Evolutionary conservation across 2,888 invertebrate genomes (phyloP), one percentile per base, ranked within the genome.

Genomic region (Drosophila percnosoma): DNA sequence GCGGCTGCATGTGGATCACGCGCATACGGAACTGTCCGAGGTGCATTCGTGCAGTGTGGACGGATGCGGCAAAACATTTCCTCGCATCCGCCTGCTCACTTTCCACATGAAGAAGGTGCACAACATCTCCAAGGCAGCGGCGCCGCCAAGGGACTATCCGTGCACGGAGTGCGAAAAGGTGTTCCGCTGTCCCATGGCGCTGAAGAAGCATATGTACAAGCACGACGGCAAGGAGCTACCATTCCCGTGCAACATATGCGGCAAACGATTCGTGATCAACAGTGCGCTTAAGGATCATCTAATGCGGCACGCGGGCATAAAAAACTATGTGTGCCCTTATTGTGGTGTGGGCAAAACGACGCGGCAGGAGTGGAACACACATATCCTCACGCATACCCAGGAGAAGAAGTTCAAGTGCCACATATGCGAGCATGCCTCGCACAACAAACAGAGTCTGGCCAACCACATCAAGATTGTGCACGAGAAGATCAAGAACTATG

Each of bases 271-370:
- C 59, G 92, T 92, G 21, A 92, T 92, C 7, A 92, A 91, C 40
- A 91, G 92, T 29, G 92, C 92, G 0, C 79, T 93, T 2, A 92
- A 92, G 64, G 93, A 92, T 65, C 93, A 92, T 73, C 73, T 92
- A 27, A 92, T 92, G 89, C 86, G 92, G 0, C 92, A 92, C 65
- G 91, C 92, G 0, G 93, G 92, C 6, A 92, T 93, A 27, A 92
- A 92, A 69, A 92, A 92, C 68, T 92, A 92, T 52, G 91, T 92
- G 4, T 92, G 92, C 42, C 92, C 92, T 0, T 91, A 92, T 55
- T 92, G 92, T 64, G 92, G 92, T 1, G 91, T 92, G 15, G 92
- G 91, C 3, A 92, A 92, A 63, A 92, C 92, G 4, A 92, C 92
- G 2, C 77, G 92, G 0, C 92, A 92, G 65, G 92, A 92, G 57